Evolutionary conservation across 2,888 invertebrate genomes (phyloP), one percentile per base, ranked within the genome.

Genomic region (Melinopterus prodromus): DNA sequence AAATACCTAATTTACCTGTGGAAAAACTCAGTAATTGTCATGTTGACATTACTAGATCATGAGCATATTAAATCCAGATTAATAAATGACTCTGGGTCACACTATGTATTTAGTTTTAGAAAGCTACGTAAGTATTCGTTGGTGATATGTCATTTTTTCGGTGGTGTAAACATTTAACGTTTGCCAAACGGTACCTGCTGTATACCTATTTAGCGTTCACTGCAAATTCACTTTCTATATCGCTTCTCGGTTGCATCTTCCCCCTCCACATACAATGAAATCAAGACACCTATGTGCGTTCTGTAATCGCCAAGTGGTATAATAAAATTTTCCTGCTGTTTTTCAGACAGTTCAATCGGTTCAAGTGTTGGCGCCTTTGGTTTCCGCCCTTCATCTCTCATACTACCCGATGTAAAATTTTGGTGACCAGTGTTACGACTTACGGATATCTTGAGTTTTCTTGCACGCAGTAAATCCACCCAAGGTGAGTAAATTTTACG

Each of bases 251-350:
- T 74, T 74, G 35, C 74, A 74, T 74, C 74, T 74, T 74, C 74
- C 74, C 74, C 74, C 37, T 26, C 74, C 74, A 74, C 74, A 71
- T 71, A 36, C 53, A 53, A 53, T 53, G 26, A 74, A 35, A 74
- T 74, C 74, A 74, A 35, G 74, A 35, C 74, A 74, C 53, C 53
- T 53, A 12, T 53, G 53, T 53, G 53, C 12, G 53, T 53, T 53
- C 53, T 3, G 74, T 37, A 74, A 74, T 80, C 70, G 70, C 70
- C 71, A 35, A 26, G 75, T 74, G 69, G 69, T 80, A 74, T 77
- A 72, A 75, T 38, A 74, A 80, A 74, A 77, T 80, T 77, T 80
- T 75, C 77, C 37, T 80, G 74, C 77, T 36, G 77, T 69, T 74
- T 77, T 77, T 77, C 79, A 74, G 77, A 77, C 70, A 80, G 79